These are phyloP conservation scores for Camponotus fellah DNA, from an alignment of 2,888 invertebrate species.

Conservation along the genomic window DNA sequence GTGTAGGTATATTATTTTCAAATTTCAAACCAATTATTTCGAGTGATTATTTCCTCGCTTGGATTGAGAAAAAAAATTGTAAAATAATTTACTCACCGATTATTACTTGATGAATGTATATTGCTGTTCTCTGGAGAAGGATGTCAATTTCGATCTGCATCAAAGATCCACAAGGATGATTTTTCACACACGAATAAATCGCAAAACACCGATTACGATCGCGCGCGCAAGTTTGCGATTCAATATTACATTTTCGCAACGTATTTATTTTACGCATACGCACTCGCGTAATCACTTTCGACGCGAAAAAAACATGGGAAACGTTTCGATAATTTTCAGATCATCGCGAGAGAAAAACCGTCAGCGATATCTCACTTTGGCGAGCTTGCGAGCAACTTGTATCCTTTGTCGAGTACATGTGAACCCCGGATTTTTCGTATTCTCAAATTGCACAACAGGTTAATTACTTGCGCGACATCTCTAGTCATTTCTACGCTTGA, in stretches of 20 bases:
- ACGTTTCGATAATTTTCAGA: no score
- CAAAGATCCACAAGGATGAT: constrained; percentile 5
- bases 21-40: background rate
- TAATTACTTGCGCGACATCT: no score
- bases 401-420: no score
- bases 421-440: no score
- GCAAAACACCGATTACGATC: constrained; percentile 13
- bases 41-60: background rate
- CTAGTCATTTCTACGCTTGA: no score
- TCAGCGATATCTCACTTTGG: constrained; percentile 10
- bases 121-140: background rate
- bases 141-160: background rate
- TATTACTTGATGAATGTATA: background rate
- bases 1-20: background rate
- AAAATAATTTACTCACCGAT: constrained; percentile 21
- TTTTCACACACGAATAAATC: background rate
- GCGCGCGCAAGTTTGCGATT: constrained; percentile 16
- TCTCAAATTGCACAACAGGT: no score
- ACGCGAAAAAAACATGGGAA: background rate
- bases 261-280: constrained; percentile 5
- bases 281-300: background rate
- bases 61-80: background rate
- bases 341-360: background rate
- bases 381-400: background rate
- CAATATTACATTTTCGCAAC: background rate